Evolutionary conservation across 2,113 vertebrate species (phyloP).

Genomic region (Python bivittatus): DNA sequence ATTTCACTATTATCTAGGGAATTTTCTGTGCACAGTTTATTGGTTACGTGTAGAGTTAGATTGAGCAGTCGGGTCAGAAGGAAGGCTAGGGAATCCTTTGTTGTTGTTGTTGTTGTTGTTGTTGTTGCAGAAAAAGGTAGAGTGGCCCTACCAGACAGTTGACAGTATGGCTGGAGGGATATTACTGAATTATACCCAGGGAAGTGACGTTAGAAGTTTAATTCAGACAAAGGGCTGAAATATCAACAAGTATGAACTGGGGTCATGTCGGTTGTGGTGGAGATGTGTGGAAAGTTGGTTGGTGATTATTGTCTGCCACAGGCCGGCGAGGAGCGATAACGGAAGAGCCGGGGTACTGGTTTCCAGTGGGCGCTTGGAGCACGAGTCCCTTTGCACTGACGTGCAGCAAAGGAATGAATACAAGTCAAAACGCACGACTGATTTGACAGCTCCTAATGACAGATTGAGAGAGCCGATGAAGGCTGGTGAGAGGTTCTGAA

Average conservation of each 20-base stretch:
- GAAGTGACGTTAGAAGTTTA: no score
- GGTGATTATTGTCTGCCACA: no score
- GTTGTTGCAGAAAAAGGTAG: neutral
- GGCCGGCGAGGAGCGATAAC: no score
- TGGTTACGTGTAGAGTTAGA: neutral
- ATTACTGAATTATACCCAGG: no score
- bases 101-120: neutral
- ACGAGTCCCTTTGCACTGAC: no score
- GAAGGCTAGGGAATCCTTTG: neutral
- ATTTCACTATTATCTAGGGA: neutral
- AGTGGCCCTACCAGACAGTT: neutral
- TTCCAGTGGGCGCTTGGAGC: no score
- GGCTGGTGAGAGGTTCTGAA: neutral
- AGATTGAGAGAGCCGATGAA: neutral
- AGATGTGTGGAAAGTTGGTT: no score
- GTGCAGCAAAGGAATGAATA: no score
- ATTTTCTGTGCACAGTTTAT: neutral
- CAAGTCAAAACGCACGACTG: neutral
- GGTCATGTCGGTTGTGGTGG: no score
- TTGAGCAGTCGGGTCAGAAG: neutral
- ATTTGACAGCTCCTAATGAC: neutral
- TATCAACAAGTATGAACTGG: no score
- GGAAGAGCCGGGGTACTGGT: no score
- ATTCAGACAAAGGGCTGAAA: no score
- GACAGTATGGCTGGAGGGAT: neutral